phyloP scores from a whole-genome alignment of 2,888 invertebrate species.

The Eudasyphora cyanicolor region DNA sequence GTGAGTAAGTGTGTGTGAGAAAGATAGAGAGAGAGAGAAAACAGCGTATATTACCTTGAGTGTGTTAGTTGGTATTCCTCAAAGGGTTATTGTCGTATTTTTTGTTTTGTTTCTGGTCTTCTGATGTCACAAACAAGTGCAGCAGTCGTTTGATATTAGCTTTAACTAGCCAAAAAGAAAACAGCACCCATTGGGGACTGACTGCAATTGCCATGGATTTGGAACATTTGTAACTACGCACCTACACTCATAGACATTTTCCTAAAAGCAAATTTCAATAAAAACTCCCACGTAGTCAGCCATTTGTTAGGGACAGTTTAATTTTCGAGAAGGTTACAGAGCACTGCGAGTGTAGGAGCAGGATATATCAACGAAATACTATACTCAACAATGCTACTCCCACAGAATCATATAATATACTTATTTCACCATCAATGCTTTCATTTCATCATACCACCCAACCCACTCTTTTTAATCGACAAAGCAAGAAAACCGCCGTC shows the following conservation, averaged over 20 bases:
- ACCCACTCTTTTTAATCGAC: neutral
- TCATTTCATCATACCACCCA: neutral
- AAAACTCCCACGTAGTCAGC: too few species aligned
- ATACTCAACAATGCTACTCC: neutral
- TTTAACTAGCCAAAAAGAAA: neutral
- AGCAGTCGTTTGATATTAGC: neutral
- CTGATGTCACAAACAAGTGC: constrained; percentile 16
- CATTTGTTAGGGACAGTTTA: too few species aligned
- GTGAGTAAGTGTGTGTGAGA: neutral
- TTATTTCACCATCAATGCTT: neutral
- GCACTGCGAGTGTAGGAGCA: too few species aligned
- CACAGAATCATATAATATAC: neutral
- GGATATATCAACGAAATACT: too few species aligned
- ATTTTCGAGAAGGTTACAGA: too few species aligned
- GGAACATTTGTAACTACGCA: too few species aligned
- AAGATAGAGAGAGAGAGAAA: too few species aligned
- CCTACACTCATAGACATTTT: neutral
- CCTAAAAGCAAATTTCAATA: neutral
- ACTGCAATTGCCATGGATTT: neutral
- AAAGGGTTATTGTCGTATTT: constrained; percentile 55
- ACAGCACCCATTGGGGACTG: neutral
- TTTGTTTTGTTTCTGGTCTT: constrained; percentile 51
- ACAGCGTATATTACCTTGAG: constrained; percentile 5
- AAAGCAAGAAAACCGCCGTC: neutral
- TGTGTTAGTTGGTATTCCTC: constrained; percentile 38